Evolutionary conservation across 2,888 invertebrate species (phyloP).

Genomic region (Nephrotoma appendiculata): DNA sequence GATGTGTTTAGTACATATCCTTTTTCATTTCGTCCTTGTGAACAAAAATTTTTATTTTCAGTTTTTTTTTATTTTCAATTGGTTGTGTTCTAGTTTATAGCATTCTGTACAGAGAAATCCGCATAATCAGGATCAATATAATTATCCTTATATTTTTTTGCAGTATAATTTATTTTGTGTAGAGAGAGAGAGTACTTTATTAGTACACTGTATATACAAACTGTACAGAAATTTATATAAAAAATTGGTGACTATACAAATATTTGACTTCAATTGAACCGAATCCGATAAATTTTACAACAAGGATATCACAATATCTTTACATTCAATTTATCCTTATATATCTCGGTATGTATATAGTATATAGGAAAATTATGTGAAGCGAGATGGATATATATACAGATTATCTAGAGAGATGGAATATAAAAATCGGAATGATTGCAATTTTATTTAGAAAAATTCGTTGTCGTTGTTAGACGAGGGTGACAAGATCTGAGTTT

Average conservation of each 20-base stretch:
- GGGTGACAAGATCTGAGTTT: neutral
- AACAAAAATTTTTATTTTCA: too few species aligned
- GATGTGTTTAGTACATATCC: neutral
- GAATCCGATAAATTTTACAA: neutral
- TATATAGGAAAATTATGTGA: neutral
- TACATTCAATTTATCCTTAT: neutral
- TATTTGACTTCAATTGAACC: neutral
- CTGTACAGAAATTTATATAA: neutral
- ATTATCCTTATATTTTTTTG: neutral
- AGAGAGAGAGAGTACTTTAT: neutral
- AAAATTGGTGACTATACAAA: neutral
- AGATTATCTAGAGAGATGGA: neutral
- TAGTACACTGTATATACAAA: neutral
- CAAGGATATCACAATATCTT: neutral
- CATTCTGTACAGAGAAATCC: neutral
- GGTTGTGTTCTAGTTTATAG: neutral
- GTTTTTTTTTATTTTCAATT: neutral
- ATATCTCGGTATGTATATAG: too few species aligned
- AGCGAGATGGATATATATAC: neutral
- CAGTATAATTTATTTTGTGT: neutral
- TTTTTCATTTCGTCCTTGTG: neutral
- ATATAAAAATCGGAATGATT: neutral
- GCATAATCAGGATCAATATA: neutral
- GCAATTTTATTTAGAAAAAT: neutral
- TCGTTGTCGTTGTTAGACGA: neutral